Base-by-base conservation (phyloP, 2,797 vertebrate species). In the Hydrophis major region DNA sequence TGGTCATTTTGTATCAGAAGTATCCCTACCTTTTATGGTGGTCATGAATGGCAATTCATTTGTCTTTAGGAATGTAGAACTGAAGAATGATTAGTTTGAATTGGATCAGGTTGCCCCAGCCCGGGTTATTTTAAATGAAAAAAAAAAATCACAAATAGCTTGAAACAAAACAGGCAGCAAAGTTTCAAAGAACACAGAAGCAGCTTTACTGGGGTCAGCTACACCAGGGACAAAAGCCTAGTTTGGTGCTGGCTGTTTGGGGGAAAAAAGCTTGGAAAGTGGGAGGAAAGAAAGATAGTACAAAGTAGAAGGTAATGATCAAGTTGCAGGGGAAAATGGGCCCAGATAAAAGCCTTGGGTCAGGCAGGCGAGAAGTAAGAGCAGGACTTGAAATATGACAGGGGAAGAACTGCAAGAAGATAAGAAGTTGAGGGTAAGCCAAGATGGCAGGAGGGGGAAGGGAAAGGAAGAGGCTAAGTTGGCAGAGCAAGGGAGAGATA, bases 331-430 rank as follows among this genome's bases (percentile, higher is more conserved):
- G 14, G 56, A 27, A 87, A 61, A 56, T 42, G 56, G 83, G 47
- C 57, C 50, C 66, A 83, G 86, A 88, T 94, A 87, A 90, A 88
- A 88, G 59, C 89, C 56, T 47, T 2, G 1, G 53, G 89, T 88
- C 66, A 69, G 69, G 89, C 59, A 88, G 74, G 57, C 55, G 57
- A 69, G 74, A 59, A 42, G 22, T 59, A 55, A 57, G 60, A 55
- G 56, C 74, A 32, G 50, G 87, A 53, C 69, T 89, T 50, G 92
- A 59, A 91, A 87, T 83, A 91, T 28, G 92, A 61, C 89, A 57
- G 42, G 89, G 89, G 25, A 69, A 87, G 78, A 92, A 74, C 57
- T 4, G 28, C 50, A 50, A 22, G 20, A 56, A 89, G 89, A 69
- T 87, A 90, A 89, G 86, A 90, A 27, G 56, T 37, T 60, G 55